phyloP scores from a whole-genome alignment of 2,113 vertebrate genomes.

The Pygoscelis adeliae region DNA sequence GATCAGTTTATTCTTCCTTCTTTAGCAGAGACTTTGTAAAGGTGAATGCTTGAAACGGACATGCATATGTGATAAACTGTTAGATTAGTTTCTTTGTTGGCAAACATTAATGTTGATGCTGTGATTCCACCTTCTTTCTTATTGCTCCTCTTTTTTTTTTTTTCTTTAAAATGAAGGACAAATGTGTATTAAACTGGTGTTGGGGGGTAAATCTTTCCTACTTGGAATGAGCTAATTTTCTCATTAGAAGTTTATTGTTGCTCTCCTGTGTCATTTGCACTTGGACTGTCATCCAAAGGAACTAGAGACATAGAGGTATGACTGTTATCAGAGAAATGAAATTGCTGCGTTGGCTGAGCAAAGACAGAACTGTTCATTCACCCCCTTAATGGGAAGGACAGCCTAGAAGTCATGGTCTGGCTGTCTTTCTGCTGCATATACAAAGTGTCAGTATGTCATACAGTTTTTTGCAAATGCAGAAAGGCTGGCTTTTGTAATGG shows the following conservation, averaged over 20 bases:
- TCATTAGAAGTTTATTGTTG: conserved; percentile 7
- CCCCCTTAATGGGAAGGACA: conserved; percentile 42
- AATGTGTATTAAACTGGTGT: background rate
- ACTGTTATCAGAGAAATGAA: conserved; percentile 3
- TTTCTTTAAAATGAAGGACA: background rate
- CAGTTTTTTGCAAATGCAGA: background rate
- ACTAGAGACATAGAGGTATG: background rate
- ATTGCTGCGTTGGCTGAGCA: conserved; percentile 12
- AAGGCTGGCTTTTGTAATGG: background rate
- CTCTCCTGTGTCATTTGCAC: background rate
- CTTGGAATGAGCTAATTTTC: background rate
- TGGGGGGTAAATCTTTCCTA: background rate
- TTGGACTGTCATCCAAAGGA: background rate
- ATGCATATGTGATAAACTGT: background rate
- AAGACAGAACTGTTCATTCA: conserved; percentile 26
- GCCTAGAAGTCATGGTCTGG: conserved; percentile 21
- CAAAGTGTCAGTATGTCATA: conserved; percentile 12
- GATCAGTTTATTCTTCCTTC: background rate
- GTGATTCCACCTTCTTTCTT: background rate
- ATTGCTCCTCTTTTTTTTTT: too few species aligned
- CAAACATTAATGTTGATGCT: background rate
- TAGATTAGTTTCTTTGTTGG: background rate
- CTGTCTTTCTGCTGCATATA: conserved; percentile 23
- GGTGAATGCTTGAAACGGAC: background rate
- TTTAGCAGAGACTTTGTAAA: background rate